Evolutionary conservation across 1,140 invertebrate species (phyloP).

Genomic region (Argopecten irradians): DNA sequence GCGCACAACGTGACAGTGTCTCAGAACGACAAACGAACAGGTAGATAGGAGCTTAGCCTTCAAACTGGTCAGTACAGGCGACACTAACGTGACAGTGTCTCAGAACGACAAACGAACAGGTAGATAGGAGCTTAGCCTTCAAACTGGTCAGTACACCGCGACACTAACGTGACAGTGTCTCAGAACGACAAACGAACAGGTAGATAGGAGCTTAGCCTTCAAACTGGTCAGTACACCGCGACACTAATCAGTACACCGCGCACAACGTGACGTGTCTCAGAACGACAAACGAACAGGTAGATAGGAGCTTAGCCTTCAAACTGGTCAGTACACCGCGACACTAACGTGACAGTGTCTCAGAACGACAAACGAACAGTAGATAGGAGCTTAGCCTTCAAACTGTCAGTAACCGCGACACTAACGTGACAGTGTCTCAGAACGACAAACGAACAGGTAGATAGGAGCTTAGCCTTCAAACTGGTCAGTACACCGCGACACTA

Average conservation of each 20-base stretch:
- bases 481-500: too few species aligned
- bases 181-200: neutral
- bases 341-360: too few species aligned
- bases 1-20: conserved; percentile 31
- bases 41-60: neutral
- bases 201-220: neutral
- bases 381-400: too few species aligned
- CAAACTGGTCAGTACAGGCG: neutral
- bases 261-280: neutral
- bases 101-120: neutral
- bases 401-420: too few species aligned
- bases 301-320: too few species aligned
- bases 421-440: too few species aligned
- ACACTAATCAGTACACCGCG: neutral
- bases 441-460: too few species aligned
- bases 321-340: too few species aligned
- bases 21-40: conserved; percentile 32
- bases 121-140: neutral
- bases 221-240: neutral
- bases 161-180: neutral
- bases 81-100: neutral
- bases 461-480: too few species aligned
- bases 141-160: neutral
- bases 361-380: too few species aligned
- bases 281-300: neutral